Base-by-base conservation (phyloP, 2,113 vertebrate species). In the Centrocercus urophasianus region DNA sequence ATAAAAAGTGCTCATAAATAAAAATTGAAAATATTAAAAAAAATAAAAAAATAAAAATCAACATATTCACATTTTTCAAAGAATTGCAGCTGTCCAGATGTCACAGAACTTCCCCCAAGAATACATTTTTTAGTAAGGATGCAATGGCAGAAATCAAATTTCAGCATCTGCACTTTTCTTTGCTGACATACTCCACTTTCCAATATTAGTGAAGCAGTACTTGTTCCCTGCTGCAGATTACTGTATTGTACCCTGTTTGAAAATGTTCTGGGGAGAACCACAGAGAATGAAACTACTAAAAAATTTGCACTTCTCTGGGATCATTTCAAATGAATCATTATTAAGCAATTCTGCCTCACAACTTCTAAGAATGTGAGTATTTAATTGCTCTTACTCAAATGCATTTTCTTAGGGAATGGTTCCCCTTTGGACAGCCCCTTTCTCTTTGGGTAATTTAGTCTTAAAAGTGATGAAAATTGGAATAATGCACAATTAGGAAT, bases 311-410 rank as follows among this genome's bases (percentile, higher is more conserved):
- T 94, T 93, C 52, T 89, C 72, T 93, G 79, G 40, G 32, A 81
- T 93, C 22, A 24, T 93, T 91, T 93, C 50, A 86, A 88, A 74
- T 83, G 64, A 90, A 83, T 88, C n/a, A 71, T 88, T 90, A 88
- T 88, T 90, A 83, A 88, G 69, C 52, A 81, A 36, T 92, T 96
- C 79, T 72, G 34, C 88, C 70, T 94, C 65, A 67, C 50, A 90
- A 86, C 76, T 75, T 96, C 75, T 81, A 81, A 57, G 43, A 88
- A 83, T 65, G 70, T 19, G 42, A 81, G 6, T 88, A 20, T 81
- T 95, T 96, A 95, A 93, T 93, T 96, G 92, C 76, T 90, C 2
- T 47, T 74, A 32, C 43, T 94, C 45, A 78, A 83, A 71, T 77
- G 28, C 13, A 5, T 86, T 86, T 96, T 96, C 56, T 47, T 81